Evolutionary conservation across 2,113 vertebrate genomes (phyloP).

Genomic region (Gymnogyps californianus): DNA sequence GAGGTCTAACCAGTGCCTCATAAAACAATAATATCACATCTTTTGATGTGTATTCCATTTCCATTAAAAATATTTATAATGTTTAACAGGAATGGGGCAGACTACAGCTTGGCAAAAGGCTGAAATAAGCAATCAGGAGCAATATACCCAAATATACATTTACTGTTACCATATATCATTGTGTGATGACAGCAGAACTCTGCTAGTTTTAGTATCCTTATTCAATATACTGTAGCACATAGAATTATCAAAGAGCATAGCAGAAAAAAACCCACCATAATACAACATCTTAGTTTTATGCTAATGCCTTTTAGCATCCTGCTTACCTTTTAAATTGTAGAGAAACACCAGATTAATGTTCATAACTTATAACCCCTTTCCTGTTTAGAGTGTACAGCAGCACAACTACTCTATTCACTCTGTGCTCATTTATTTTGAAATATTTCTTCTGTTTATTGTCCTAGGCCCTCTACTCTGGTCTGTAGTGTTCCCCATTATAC

Average conservation of each 20-base stretch:
- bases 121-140: background rate
- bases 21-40: background rate
- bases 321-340: background rate
- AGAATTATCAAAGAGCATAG: background rate
- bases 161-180: background rate
- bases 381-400: background rate
- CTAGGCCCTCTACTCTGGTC: background rate
- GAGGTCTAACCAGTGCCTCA: background rate
- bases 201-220: background rate
- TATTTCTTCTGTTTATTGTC: slow-evolving; percentile 27
- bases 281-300: background rate
- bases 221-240: background rate
- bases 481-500: background rate
- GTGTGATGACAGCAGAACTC: background rate
- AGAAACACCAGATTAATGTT: background rate
- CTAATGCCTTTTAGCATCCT: background rate
- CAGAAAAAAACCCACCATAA: background rate
- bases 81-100: background rate
- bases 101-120: background rate
- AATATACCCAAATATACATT: background rate
- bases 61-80: background rate
- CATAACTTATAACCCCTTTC: background rate
- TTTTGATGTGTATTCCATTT: slow-evolving; percentile 22
- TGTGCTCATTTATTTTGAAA: slow-evolving; percentile 26
- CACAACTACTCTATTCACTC: slow-evolving; percentile 1